Evolutionary conservation across 2,113 vertebrate species (phyloP).

Genomic region (Engraulis encrasicolus): DNA sequence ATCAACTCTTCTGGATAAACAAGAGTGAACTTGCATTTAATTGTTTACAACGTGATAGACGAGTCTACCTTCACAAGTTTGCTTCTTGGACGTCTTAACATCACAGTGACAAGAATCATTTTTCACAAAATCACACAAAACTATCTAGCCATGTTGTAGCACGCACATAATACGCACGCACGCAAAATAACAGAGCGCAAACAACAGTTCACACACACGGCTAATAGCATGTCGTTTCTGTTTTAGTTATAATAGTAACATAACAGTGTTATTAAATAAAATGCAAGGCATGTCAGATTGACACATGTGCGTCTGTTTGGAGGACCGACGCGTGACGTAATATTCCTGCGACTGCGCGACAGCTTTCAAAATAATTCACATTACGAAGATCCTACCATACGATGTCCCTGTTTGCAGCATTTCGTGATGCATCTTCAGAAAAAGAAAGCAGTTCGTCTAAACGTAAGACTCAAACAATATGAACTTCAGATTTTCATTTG

Average conservation of each 20-base stretch:
- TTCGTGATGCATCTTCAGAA: slow-evolving; percentile 27
- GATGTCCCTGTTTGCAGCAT: slow-evolving; percentile 63
- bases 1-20: too few relatives aligned
- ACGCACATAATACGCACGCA: background rate
- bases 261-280: background rate
- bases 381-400: background rate
- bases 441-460: slow-evolving; percentile 40
- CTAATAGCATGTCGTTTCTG: background rate
- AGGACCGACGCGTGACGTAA: slow-evolving; percentile 36
- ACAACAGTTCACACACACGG: background rate
- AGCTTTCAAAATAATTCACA: slow-evolving; percentile 38
- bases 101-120: background rate
- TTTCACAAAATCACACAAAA: too few relatives aligned
- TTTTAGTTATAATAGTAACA: background rate
- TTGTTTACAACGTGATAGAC: too few relatives aligned
- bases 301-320: background rate
- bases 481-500: background rate
- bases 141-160: too few relatives aligned
- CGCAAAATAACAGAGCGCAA: background rate
- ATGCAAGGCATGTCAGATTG: background rate
- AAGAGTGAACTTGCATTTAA: too few relatives aligned
- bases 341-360: slow-evolving; percentile 42
- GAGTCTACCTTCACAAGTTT: too few relatives aligned
- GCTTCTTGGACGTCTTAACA: too few relatives aligned
- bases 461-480: slow-evolving; percentile 29